Evolutionary conservation across 2,113 vertebrate species (phyloP).

Genomic region (Egretta garzetta): DNA sequence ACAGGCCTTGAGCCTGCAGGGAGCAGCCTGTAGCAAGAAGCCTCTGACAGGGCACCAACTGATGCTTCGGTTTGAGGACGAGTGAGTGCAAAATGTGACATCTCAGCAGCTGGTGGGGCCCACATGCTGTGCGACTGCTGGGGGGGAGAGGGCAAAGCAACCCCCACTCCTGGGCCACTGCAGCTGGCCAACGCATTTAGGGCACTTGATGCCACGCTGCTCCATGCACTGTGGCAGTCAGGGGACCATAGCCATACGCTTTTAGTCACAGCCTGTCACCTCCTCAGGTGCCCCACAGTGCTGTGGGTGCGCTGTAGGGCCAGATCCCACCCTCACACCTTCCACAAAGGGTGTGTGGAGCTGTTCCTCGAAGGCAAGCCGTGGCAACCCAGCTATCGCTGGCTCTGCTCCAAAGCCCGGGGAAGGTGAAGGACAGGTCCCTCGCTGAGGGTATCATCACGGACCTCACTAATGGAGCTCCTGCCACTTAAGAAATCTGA

Average conservation of each 20-base stretch:
- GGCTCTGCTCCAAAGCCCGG: not conserved
- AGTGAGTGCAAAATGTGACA: not conserved
- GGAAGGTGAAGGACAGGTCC: not conserved
- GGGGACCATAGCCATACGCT: not conserved
- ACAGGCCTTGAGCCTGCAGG: not conserved
- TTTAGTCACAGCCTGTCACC: not conserved
- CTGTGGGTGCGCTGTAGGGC: not conserved
- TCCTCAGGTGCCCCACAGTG: not conserved
- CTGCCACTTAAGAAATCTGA: not conserved
- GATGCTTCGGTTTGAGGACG: not conserved
- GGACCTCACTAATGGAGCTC: fast-evolving
- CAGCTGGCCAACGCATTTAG: not conserved
- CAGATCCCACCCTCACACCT: not conserved
- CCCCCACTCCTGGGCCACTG: not conserved
- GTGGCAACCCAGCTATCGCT: not conserved
- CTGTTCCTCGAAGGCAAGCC: not conserved
- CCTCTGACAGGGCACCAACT: not conserved
- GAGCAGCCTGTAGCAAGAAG: not conserved
- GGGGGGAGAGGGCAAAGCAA: not conserved
- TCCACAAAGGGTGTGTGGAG: not conserved
- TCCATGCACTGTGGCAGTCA: not conserved
- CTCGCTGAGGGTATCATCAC: not conserved
- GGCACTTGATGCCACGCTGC: fast-evolving
- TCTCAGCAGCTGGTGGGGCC: not conserved
- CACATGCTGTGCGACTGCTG: not conserved